A percentile compares a stretch with the other conserved stretches of the same genome.
Evolutionary conservation across 2,113 vertebrate species (phyloP).

Genomic region (Merops nubicus): DNA sequence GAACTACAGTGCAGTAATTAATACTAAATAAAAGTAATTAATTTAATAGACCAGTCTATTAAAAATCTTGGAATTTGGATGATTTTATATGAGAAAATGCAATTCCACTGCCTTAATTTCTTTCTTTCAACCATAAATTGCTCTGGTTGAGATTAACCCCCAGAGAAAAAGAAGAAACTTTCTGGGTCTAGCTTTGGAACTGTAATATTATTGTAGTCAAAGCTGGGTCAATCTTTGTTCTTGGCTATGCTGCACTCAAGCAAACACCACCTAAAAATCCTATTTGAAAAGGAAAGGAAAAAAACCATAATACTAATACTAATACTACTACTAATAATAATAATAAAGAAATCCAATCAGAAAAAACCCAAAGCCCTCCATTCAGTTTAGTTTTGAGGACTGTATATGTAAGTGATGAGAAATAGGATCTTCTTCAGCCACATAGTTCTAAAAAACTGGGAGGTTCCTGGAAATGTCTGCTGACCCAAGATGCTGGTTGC

Average conservation of each 20-base stretch:
- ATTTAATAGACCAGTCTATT: too few species aligned
- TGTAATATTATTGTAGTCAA: too few species aligned
- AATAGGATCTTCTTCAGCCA: not conserved
- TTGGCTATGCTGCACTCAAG: not conserved
- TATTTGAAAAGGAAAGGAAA: conserved; percentile 18
- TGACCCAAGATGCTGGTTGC: not conserved
- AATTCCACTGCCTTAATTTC: not conserved
- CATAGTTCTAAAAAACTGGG: not conserved
- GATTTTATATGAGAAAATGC: not conserved
- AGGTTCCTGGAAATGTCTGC: conserved; percentile 19
- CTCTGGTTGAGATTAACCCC: not conserved
- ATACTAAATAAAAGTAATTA: too few species aligned
- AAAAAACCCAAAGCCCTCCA: not conserved
- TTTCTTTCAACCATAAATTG: not conserved
- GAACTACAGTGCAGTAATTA: not conserved
- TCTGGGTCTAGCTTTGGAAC: not conserved
- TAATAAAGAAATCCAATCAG: conserved; percentile 25
- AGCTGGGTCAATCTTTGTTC: not conserved
- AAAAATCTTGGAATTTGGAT: not conserved
- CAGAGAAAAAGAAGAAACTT: accelerated
- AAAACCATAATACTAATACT: too few species aligned
- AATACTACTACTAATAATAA: too few species aligned
- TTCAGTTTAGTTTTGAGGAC: conserved; percentile 44
- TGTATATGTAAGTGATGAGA: not conserved
- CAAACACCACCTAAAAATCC: not conserved